phyloP scores from a whole-genome alignment of 2,113 vertebrate genomes.

The Ondatra zibethicus region DNA sequence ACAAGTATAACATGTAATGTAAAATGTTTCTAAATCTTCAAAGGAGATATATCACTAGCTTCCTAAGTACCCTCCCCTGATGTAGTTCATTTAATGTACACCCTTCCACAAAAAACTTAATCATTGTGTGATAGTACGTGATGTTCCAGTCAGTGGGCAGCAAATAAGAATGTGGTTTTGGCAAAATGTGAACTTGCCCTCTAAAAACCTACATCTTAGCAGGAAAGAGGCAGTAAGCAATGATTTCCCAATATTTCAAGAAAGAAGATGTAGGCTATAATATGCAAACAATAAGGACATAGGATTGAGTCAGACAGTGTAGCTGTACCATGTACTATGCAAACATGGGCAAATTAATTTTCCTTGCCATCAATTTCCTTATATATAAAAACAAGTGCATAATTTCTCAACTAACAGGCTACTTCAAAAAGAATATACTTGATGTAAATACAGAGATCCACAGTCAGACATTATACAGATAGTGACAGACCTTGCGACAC shows the following conservation, averaged over 20 bases:
- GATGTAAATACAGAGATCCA: background rate
- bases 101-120: background rate
- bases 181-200: background rate
- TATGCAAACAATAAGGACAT: background rate
- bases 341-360: background rate
- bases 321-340: background rate
- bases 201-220: slow-evolving; percentile 17
- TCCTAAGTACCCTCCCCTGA: background rate
- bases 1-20: background rate
- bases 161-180: background rate
- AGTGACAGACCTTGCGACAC: background rate
- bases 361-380: background rate
- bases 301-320: background rate
- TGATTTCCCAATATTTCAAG: slow-evolving; percentile 12
- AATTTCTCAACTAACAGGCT: background rate
- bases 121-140: background rate
- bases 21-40: background rate
- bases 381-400: slow-evolving; percentile 28
- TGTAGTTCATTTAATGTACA: background rate
- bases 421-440: background rate
- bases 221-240: background rate
- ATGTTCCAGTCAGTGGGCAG: background rate
- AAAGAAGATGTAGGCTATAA: background rate
- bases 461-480: background rate
- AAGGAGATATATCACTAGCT: background rate